Evolutionary conservation across 2,888 invertebrate species (phyloP).

Genomic region (Omphaloscelis lunosa): DNA sequence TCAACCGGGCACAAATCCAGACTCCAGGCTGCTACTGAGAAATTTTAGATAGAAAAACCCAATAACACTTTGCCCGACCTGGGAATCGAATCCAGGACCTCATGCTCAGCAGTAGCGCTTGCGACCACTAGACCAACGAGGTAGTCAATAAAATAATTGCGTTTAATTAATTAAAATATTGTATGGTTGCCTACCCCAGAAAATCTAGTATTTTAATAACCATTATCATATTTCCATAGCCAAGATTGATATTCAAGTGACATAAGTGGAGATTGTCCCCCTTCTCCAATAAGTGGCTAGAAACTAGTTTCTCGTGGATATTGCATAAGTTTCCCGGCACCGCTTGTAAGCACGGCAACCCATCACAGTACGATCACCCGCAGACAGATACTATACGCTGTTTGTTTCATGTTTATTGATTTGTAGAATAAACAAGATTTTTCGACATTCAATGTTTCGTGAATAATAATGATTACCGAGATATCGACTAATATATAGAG

Average conservation of each 20-base stretch:
- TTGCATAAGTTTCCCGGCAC: conserved; percentile 49
- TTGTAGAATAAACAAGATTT: not conserved
- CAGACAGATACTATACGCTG: not conserved
- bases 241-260: conserved; percentile 35
- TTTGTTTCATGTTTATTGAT: not conserved
- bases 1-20: too few species aligned
- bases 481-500: not conserved
- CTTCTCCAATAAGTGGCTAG: conserved; percentile 47
- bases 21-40: too few species aligned
- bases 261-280: conserved; percentile 1
- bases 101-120: too few species aligned
- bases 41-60: too few species aligned
- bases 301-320: conserved; percentile 50
- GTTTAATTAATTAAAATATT: not conserved
- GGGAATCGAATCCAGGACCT: too few species aligned
- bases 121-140: too few species aligned
- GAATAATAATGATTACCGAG: not conserved
- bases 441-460: not conserved
- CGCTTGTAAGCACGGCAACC: conserved; percentile 30
- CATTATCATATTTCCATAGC: not conserved
- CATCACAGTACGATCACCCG: conserved; percentile 6
- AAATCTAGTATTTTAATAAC: not conserved
- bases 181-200: not conserved
- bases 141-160: too few species aligned
- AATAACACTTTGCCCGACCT: too few species aligned